Evolutionary conservation across 1,140 invertebrate genomes (phyloP).

Genomic region (Brachionus rubens): DNA sequence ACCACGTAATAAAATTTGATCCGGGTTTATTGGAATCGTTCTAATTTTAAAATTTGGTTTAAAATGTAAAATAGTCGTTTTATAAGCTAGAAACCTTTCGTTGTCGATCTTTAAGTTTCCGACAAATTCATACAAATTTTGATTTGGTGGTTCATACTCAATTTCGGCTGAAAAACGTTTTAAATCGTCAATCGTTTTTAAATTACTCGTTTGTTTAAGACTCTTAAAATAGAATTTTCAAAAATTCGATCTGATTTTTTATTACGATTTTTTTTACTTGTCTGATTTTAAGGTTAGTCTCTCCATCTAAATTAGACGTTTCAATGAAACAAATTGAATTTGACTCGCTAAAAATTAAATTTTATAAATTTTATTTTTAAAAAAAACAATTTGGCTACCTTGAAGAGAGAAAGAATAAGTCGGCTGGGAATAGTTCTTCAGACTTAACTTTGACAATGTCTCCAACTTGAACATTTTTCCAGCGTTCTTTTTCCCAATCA

Average conservation of each 20-base stretch:
- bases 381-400: too few species aligned
- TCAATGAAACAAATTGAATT: conserved; percentile 98
- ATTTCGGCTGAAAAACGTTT: conserved; percentile 68
- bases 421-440: conserved; percentile 93
- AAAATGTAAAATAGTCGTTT: too few species aligned
- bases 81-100: too few species aligned
- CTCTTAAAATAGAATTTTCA: background rate
- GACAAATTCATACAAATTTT: conserved; percentile 91
- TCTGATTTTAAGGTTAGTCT: conserved; percentile 96
- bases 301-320: conserved; percentile 96
- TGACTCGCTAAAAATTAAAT: conserved; percentile 71
- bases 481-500: conserved; percentile 62
- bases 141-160: conserved; percentile 91
- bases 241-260: background rate
- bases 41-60: too few species aligned
- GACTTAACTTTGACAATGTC: conserved; percentile 92
- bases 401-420: conserved; percentile 75
- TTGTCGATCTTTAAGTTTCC: conserved; percentile 68
- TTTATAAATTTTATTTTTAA: background rate
- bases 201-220: conserved; percentile 56
- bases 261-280: conserved; percentile 62
- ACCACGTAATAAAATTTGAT: conserved; percentile 72
- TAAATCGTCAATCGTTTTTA: conserved; percentile 74
- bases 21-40: conserved; percentile 74
- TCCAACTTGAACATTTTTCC: conserved; percentile 79